phyloP scores from a whole-genome alignment of 2,113 vertebrate species.

The mouse (Mus musculus) region GRCm39 chr6:13841501-13842000 shows the following conservation, averaged over 20 bases:
- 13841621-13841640: slow-evolving; percentile 52
- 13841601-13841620: slow-evolving; percentile 45
- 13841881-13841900: slow-evolving; percentile 28
- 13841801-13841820: slow-evolving; percentile 43
- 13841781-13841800: slow-evolving; percentile 13
- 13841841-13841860: slow-evolving; percentile 11
- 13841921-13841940: slow-evolving; percentile 13
- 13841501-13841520: slow-evolving; percentile 40
- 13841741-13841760: background rate
- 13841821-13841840: slow-evolving; percentile 49
- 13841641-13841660: slow-evolving; percentile 47
- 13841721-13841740: background rate
- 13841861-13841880: background rate
- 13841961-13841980: background rate
- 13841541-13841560: background rate
- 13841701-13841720: slow-evolving; percentile 45
- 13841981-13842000: slow-evolving; percentile 6
- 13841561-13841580: background rate
- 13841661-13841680: slow-evolving; percentile 42
- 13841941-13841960: background rate
- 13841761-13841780: slow-evolving; percentile 45
- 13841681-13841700: slow-evolving; percentile 36
- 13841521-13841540: slow-evolving; percentile 36
- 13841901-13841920: background rate
- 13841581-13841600: background rate